Conservation (phyloP, 1,140 invertebrate species). For the Semibalanus balanoides region DNA sequence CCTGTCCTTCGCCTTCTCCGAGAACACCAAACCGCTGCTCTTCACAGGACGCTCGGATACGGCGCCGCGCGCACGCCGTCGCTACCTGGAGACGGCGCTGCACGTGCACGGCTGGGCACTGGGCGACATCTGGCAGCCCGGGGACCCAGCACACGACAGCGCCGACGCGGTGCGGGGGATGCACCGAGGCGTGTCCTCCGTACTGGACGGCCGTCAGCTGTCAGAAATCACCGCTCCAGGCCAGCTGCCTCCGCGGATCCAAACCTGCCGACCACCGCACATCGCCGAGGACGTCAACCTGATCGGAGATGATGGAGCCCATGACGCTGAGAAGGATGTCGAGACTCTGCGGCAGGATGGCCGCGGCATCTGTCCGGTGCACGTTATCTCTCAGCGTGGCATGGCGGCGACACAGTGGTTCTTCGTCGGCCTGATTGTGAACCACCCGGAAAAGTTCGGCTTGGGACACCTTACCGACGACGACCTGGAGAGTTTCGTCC, state of each 20-base stretch:
- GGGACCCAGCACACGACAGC: constrained; percentile 30
- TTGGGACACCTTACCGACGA: constrained; percentile 36
- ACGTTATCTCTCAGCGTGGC: constrained; percentile 45
- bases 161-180: constrained; percentile 29
- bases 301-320: too few relatives aligned
- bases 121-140: constrained; percentile 38
- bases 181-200: too few relatives aligned
- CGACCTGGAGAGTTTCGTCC: constrained; percentile 57
- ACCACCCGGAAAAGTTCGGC: constrained; percentile 48
- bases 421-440: constrained; percentile 60
- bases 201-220: too few relatives aligned
- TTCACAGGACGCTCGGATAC: constrained; percentile 29
- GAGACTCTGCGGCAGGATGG: too few relatives aligned
- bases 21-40: constrained; percentile 29
- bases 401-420: constrained; percentile 51
- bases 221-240: too few relatives aligned
- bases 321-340: too few relatives aligned
- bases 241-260: too few relatives aligned
- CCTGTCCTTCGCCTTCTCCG: constrained; percentile 23
- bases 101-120: constrained; percentile 60
- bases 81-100: constrained; percentile 55
- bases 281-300: too few relatives aligned
- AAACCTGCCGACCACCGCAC: too few relatives aligned
- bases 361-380: too few relatives aligned
- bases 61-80: constrained; percentile 44